Percentiles rank a stretch among this genome's conserved stretches.
phyloP scores from a whole-genome alignment of 92 coral and sea anemone species.

The Palythoa heliodiscus region DNA sequence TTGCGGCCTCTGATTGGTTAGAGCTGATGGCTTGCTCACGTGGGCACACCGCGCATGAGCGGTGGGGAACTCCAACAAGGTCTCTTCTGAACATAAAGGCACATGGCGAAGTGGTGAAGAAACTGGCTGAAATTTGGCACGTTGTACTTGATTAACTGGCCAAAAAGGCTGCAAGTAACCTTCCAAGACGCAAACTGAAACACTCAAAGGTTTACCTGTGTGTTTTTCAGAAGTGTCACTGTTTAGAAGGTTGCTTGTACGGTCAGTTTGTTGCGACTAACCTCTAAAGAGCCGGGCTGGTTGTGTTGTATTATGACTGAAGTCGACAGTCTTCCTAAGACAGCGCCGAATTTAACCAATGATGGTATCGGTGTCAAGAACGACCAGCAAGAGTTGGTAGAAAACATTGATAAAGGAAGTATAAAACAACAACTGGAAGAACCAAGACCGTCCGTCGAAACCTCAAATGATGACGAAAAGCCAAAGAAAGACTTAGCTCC shows the following conservation, averaged over 20 bases:
- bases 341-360: conserved; percentile 74
- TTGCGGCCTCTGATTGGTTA: conserved; percentile 30
- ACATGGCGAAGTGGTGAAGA: conserved; percentile 94
- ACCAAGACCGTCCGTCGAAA: conserved; percentile 48
- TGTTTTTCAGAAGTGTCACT: conserved; percentile 91
- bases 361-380: conserved; percentile 56
- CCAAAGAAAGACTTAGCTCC: conserved; percentile 70
- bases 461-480: conserved; percentile 58
- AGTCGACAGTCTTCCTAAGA: conserved; percentile 85
- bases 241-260: conserved; percentile 91
- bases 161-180: conserved; percentile 84
- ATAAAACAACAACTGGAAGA: conserved; percentile 50
- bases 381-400: conserved; percentile 33
- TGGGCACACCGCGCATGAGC: conserved; percentile 41
- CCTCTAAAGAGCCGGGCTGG: conserved; percentile 70
- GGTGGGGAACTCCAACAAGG: conserved; percentile 5
- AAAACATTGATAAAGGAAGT: conserved; percentile 49
- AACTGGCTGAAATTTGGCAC: conserved; percentile 66
- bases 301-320: conserved; percentile 93
- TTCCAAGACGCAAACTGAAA: conserved; percentile 94
- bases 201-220: conserved; percentile 76
- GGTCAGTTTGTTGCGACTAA: conserved; percentile 72
- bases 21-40: conserved; percentile 16
- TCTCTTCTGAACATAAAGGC: conserved; percentile 81
- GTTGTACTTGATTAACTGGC: conserved; percentile 64